These are phyloP conservation scores for Lasioglossum pauxillum DNA, from an alignment of 2,888 invertebrate genomes.

Conservation along the genomic window DNA sequence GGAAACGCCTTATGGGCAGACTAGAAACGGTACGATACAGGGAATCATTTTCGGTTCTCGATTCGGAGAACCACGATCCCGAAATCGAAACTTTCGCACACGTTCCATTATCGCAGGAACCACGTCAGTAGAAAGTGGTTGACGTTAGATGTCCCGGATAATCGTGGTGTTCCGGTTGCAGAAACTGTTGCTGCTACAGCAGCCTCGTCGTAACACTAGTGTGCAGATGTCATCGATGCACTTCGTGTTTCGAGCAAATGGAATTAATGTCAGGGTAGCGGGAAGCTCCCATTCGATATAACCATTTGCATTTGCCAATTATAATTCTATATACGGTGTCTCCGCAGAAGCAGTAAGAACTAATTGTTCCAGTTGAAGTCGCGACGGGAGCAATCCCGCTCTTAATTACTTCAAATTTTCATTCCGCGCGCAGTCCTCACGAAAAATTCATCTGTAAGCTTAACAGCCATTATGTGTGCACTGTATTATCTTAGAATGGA, in stretches of 20 bases:
- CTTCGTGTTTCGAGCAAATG: conserved; percentile 69
- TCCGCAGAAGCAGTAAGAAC: conserved; percentile 28
- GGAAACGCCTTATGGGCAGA: neutral
- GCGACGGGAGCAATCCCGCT: conserved; percentile 1
- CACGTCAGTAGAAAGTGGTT: conserved; percentile 67
- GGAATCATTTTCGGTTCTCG: neutral
- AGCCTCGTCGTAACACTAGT: conserved; percentile 57
- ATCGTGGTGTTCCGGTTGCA: conserved; percentile 71
- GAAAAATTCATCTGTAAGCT: conserved; percentile 19
- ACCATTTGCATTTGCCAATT: conserved; percentile 67
- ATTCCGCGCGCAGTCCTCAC: neutral
- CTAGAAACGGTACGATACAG: neutral
- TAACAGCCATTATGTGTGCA: neutral
- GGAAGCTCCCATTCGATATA: conserved; percentile 56
- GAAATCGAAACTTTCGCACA: conserved; percentile 34
- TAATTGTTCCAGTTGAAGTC: conserved; percentile 10
- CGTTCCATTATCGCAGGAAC: conserved; percentile 60
- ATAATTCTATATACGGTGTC: conserved; percentile 47
- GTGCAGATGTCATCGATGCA: conserved; percentile 72
- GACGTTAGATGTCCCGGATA: conserved; percentile 70
- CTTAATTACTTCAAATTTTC: conserved; percentile 31
- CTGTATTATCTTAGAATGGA: neutral
- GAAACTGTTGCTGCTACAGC: conserved; percentile 72
- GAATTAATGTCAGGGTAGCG: conserved; percentile 64
- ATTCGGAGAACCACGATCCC: neutral